phyloP scores from a whole-genome alignment of 2,888 invertebrate genomes.

The Coecobrya sp. region DNA sequence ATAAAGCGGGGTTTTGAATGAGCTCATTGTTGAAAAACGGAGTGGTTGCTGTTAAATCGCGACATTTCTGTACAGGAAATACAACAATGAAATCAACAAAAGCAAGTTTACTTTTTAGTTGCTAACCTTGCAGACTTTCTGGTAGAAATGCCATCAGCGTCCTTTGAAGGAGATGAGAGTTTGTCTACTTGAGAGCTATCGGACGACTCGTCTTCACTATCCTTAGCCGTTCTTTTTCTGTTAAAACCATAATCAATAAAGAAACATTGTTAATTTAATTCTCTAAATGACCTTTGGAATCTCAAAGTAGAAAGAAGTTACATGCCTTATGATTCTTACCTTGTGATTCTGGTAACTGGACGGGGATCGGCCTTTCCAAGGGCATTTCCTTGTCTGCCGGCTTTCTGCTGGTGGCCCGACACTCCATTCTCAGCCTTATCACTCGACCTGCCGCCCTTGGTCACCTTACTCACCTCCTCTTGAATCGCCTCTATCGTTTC shows the following conservation, averaged over 20 bases:
- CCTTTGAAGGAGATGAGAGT: slow-evolving; percentile 45
- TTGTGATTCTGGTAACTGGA: slow-evolving; percentile 63
- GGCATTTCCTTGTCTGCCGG: slow-evolving; percentile 19
- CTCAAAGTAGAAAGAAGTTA: background rate
- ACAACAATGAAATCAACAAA: background rate
- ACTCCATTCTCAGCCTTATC: slow-evolving; percentile 71
- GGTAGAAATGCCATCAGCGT: slow-evolving; percentile 72
- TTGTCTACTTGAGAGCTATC: background rate
- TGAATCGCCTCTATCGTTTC: slow-evolving; percentile 69
- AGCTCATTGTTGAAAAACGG: too few relatives aligned
- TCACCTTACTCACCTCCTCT: slow-evolving; percentile 61
- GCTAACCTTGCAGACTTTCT: slow-evolving; percentile 78
- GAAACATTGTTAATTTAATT: too few relatives aligned
- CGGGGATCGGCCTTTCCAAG: slow-evolving; percentile 28
- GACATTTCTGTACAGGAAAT: background rate
- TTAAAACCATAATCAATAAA: background rate
- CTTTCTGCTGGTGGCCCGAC: slow-evolving; percentile 11
- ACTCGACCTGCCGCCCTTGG: slow-evolving; percentile 9
- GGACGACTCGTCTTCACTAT: slow-evolving; percentile 58
- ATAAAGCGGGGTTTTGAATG: too few relatives aligned
- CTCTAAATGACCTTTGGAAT: background rate
- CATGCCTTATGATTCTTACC: slow-evolving; percentile 27
- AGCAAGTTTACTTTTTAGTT: slow-evolving; percentile 72
- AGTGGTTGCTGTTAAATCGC: background rate
- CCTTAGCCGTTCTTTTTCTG: slow-evolving; percentile 54